Evolutionary conservation across 64 coral and sea anemone genomes (phyloP).

Genomic region (Montipora capricornis): DNA sequence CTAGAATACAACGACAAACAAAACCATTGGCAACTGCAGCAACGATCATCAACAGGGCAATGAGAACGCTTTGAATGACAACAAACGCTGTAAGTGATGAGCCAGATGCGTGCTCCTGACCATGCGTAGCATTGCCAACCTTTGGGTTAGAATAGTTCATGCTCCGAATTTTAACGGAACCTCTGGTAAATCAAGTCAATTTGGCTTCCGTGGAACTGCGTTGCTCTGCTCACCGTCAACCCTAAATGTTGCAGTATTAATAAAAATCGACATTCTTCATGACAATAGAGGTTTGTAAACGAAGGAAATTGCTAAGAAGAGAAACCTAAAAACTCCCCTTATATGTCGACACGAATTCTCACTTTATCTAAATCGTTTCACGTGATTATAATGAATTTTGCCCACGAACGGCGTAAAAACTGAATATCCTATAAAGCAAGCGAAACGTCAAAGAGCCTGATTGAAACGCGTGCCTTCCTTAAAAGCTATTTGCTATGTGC

Average conservation of each 20-base stretch:
- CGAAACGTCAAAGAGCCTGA: not conserved
- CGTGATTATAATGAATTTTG: not conserved
- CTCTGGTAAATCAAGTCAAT: not conserved
- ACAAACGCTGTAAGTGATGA: not conserved
- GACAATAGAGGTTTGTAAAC: not conserved
- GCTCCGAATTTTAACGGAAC: not conserved
- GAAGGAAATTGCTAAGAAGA: not conserved
- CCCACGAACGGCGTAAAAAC: not conserved
- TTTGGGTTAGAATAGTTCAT: not conserved
- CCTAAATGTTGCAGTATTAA: not conserved
- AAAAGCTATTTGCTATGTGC: conserved; percentile 28
- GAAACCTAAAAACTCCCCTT: not conserved
- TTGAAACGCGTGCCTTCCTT: not conserved
- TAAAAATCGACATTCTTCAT: not conserved
- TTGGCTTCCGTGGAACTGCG: not conserved
- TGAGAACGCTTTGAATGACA: conserved; percentile 78
- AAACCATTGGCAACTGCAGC: conserved; percentile 80
- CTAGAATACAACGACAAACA: conserved; percentile 86
- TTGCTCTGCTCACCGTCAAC: not conserved
- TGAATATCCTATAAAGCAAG: not conserved
- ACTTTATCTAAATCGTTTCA: not conserved
- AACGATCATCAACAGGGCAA: conserved; percentile 70
- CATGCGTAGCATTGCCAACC: not conserved
- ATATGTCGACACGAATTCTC: not conserved
- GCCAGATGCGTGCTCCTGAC: not conserved